Conservation (phyloP, 2,113 vertebrate species). For the Atractosteus spatula region DNA sequence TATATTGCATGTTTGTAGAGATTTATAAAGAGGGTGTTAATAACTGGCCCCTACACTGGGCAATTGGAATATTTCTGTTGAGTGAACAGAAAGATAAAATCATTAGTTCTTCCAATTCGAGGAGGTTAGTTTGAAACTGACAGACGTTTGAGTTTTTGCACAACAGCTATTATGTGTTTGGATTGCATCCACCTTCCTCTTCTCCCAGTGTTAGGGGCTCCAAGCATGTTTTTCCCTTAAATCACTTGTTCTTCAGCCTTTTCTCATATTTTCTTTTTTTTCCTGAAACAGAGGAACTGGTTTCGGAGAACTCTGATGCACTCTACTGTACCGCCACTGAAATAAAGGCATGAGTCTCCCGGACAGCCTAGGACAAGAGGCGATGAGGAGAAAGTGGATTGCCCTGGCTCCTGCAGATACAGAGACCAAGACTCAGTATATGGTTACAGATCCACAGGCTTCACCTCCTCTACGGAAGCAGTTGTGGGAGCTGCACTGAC, state of each 20-base stretch:
- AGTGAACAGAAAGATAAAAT: too few species aligned
- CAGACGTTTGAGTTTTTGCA: too few species aligned
- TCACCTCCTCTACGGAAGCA: constrained; percentile 54
- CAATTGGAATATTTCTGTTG: too few species aligned
- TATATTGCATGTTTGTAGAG: too few species aligned
- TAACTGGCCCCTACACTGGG: too few species aligned
- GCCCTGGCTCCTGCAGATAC: constrained; percentile 35
- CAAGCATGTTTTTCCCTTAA: background rate
- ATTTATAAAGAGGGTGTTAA: too few species aligned
- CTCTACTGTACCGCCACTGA: constrained; percentile 83
- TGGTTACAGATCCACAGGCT: constrained; percentile 36
- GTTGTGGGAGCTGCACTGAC: constrained; percentile 46
- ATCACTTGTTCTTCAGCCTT: background rate
- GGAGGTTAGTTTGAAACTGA: too few species aligned
- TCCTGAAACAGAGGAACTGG: constrained; percentile 78
- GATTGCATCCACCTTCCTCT: too few species aligned
- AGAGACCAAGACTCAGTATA: constrained; percentile 51
- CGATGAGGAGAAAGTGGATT: constrained; percentile 20
- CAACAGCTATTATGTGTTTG: too few species aligned
- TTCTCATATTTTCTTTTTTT: constrained; percentile 26
- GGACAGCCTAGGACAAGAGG: constrained; percentile 11
- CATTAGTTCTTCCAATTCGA: too few species aligned
- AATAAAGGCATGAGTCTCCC: constrained; percentile 81
- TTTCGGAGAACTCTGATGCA: constrained; percentile 86
- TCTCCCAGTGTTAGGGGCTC: background rate